A percentile compares a stretch with the other conserved stretches of the same genome.
These are phyloP conservation scores for Idaea biselata DNA, from an alignment of 2,888 invertebrate species.

Conservation along the genomic window DNA sequence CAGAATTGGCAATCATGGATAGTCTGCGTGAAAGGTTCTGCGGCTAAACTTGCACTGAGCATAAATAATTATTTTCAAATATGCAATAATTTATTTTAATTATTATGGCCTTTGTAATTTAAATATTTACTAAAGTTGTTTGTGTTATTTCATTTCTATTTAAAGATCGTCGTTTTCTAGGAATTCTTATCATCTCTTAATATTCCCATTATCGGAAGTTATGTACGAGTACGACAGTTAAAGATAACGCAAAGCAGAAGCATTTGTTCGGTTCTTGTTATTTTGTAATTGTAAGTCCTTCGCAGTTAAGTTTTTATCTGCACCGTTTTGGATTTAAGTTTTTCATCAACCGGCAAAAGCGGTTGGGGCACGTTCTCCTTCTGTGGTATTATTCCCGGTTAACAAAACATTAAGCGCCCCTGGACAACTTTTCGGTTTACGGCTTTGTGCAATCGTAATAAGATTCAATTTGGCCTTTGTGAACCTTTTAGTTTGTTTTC, in stretches of 20 bases:
- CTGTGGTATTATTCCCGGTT: slow-evolving; percentile 52
- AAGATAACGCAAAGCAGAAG: slow-evolving; percentile 20
- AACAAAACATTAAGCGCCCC: slow-evolving; percentile 51
- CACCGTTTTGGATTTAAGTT: slow-evolving; percentile 40
- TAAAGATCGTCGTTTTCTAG: slow-evolving; percentile 43
- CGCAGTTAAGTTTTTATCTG: slow-evolving; percentile 35
- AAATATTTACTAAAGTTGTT: slow-evolving; percentile 16
- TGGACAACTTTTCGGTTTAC: slow-evolving; percentile 38
- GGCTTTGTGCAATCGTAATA: slow-evolving; percentile 52
- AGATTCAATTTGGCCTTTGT: slow-evolving; percentile 50
- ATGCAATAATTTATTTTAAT: neutral
- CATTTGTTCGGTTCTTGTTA: slow-evolving; percentile 13
- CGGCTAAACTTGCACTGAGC: neutral
- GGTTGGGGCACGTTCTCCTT: slow-evolving; percentile 75
- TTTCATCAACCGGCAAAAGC: slow-evolving; percentile 69
- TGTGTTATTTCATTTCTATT: slow-evolving; percentile 43
- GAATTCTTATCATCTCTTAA: slow-evolving; percentile 53
- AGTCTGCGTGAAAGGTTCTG: neutral
- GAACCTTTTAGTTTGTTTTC: slow-evolving; percentile 47
- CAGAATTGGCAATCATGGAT: neutral
- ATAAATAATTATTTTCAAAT: neutral
- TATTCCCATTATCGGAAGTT: slow-evolving; percentile 45
- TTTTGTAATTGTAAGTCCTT: slow-evolving; percentile 28
- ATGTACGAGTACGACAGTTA: slow-evolving; percentile 26
- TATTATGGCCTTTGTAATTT: neutral